A percentile compares a stretch with the other conserved stretches of the same genome.
Evolutionary conservation across 2,888 invertebrate genomes (phyloP).

Genomic region (Atherix ibis): DNA sequence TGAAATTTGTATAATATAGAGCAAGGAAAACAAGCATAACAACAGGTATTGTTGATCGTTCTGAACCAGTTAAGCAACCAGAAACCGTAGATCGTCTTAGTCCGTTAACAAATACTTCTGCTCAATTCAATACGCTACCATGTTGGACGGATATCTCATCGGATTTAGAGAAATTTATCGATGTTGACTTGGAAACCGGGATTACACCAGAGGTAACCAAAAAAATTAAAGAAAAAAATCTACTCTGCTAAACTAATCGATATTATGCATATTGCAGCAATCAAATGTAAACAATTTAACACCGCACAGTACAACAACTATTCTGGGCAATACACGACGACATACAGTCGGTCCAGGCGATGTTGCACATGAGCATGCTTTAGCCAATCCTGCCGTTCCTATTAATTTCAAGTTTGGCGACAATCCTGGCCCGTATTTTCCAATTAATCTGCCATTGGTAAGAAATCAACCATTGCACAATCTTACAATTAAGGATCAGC

Average conservation of each 20-base stretch:
- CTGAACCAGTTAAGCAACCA: constrained; percentile 28
- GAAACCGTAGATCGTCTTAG: constrained; percentile 30
- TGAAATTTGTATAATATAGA: constrained; percentile 15
- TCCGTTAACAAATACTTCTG: constrained; percentile 26
- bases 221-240: too few species aligned
- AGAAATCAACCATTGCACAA: constrained; percentile 71
- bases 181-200: constrained; percentile 18
- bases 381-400: constrained; percentile 33
- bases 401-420: constrained; percentile 28
- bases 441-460: constrained; percentile 66
- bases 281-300: constrained; percentile 18
- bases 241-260: too few species aligned
- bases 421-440: constrained; percentile 46
- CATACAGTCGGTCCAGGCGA: constrained; percentile 92
- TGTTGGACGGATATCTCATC: constrained; percentile 27
- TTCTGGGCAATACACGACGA: constrained; percentile 46
- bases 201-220: too few species aligned
- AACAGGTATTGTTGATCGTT: constrained; percentile 41
- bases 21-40: constrained; percentile 48
- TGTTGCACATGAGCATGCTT: constrained; percentile 67
- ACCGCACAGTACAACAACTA: constrained; percentile 14
- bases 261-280: too few species aligned
- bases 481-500: constrained; percentile 83
- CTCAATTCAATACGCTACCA: constrained; percentile 18
- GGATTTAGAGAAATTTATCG: constrained; percentile 30